These are phyloP conservation scores for Chrysotoxum bicinctum DNA, from an alignment of 2,888 invertebrate species.

Conservation along the genomic window DNA sequence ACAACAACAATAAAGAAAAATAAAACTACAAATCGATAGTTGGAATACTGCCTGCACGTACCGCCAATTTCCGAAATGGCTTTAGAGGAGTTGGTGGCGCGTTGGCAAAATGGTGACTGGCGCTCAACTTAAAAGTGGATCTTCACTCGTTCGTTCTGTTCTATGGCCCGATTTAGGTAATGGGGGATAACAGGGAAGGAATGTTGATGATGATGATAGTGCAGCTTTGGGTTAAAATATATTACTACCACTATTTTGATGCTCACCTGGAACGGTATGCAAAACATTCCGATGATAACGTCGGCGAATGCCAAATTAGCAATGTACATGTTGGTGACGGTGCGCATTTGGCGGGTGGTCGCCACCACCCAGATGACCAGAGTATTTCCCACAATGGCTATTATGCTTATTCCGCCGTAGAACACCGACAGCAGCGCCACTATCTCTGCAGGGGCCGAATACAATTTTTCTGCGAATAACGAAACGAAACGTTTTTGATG, in stretches of 20 bases:
- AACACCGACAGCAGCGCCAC: conserved; percentile 89
- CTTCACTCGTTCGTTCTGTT: background rate
- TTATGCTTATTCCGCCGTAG: conserved; percentile 91
- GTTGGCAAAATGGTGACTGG: background rate
- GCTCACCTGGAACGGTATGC: conserved; percentile 89
- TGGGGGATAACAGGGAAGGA: conserved; percentile 36
- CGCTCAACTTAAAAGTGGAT: background rate
- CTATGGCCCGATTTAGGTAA: conserved; percentile 42
- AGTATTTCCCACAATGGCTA: conserved; percentile 91
- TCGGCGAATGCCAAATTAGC: conserved; percentile 93
- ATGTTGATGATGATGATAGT: conserved; percentile 49
- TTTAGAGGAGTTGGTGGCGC: conserved; percentile 19
- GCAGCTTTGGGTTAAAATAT: conserved; percentile 59
- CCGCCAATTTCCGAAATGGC: conserved; percentile 66
- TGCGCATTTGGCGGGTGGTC: conserved; percentile 90
- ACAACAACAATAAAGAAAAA: background rate
- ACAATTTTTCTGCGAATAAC: conserved; percentile 84
- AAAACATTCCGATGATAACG: conserved; percentile 92
- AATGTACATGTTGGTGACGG: conserved; percentile 92
- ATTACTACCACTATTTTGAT: conserved; percentile 49
- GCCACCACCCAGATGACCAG: conserved; percentile 93
- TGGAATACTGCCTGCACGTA: conserved; percentile 38
- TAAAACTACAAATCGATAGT: conserved; percentile 47
- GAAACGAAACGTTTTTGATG: conserved; percentile 28
- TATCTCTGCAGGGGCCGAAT: conserved; percentile 88